Base-by-base conservation (phyloP, 2,797 vertebrate species). In the Buphagus erythrorhynchus region DNA sequence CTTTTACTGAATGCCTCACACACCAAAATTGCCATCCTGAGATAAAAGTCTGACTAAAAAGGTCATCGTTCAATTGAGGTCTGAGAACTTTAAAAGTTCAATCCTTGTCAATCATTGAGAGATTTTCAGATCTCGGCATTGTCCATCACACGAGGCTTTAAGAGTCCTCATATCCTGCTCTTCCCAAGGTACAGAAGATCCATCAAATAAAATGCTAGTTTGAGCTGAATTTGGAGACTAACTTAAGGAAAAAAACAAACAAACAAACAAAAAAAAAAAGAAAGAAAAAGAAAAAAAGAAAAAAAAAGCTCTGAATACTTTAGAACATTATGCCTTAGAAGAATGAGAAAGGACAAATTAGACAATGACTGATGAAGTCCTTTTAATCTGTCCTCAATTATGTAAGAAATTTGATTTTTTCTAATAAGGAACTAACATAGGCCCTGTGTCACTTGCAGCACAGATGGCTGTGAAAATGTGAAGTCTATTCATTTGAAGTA, bases 31-130 rank as follows among this genome's bases (percentile, higher is more conserved):
- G 49, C 68, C 54, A 74, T 63, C 31, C 61, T 91, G 52, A 90
- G 78, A 87, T 68, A 93, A 77, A 91, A 80, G n/a, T 74, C 72
- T 88, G 72, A 90, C 72, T 59, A 86, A 90, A 81, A 83, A 88
- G 31, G 42, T 74, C 45, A 68, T 87, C 12, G 2, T 84, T 90
- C 72, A 86, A 5, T 54, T 86, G 75, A 94, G 54, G 51, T 68
- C 68, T 65, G 59, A 87, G 75, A 95, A 91, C 65, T 61, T 82
- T 54, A 75, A 61, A 86, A 87, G 79, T 95, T 95, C 78, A 95
- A 35, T n/a, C 7, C 58, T 75, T 86, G 72, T 86, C 82, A 89
- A 35, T 91, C 72, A 74, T 1, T 43, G 76, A 25, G 45, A 88
- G 72, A 65, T 95, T 93, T 94, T 85, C 72, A 88, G 72, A 86